Evolutionary conservation across 2,113 vertebrate species (phyloP).

Genomic region (Clupea harengus): DNA sequence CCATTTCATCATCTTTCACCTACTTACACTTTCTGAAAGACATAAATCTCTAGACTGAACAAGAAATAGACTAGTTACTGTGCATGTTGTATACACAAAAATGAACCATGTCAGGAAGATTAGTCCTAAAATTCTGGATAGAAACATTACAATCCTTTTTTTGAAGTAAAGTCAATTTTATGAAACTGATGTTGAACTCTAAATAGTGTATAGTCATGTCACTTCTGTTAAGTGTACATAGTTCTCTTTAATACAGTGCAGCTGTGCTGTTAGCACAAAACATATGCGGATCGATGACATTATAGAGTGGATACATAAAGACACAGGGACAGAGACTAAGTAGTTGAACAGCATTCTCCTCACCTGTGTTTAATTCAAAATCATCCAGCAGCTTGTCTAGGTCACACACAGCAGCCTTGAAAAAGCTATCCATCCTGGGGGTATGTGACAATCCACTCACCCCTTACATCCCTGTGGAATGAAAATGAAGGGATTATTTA

Average conservation of each 20-base stretch:
- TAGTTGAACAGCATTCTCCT: slow-evolving; percentile 40
- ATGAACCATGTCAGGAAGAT: too few species aligned
- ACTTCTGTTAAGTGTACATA: background rate
- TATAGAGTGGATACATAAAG: background rate
- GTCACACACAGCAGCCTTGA: slow-evolving; percentile 93
- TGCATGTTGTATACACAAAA: too few species aligned
- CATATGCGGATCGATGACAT: background rate
- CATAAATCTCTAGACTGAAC: background rate
- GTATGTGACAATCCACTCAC: slow-evolving; percentile 27
- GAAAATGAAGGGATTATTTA: background rate
- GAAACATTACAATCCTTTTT: too few species aligned
- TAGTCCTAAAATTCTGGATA: too few species aligned
- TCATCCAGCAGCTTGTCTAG: slow-evolving; percentile 96
- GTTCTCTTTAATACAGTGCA: too few species aligned
- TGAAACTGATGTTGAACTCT: background rate
- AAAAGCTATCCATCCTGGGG: slow-evolving; percentile 92
- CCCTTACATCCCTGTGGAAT: slow-evolving; percentile 25
- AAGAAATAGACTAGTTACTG: too few species aligned
- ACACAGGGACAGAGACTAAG: too few species aligned
- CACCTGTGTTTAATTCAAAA: slow-evolving; percentile 92
- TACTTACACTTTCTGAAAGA: background rate
- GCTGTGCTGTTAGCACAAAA: too few species aligned
- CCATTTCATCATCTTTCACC: background rate
- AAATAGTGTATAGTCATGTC: background rate
- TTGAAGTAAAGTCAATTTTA: too few species aligned